Evolutionary conservation across 2,797 vertebrate species (phyloP).

Genomic region (Phrynocephalus vlangalii): DNA sequence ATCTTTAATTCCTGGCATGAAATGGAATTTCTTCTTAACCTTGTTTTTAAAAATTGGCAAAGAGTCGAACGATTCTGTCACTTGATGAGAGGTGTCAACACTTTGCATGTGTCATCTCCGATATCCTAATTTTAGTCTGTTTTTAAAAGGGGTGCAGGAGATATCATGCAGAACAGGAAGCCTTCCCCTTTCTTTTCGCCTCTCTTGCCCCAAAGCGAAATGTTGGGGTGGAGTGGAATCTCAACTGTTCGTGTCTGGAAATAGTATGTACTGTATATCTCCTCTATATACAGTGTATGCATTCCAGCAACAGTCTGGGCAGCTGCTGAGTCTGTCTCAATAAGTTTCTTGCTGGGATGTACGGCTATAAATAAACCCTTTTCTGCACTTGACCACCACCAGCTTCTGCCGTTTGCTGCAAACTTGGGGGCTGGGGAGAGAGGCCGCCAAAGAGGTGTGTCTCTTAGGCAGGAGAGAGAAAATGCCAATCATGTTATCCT

Average conservation of each 20-base stretch:
- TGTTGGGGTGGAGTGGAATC: neutral
- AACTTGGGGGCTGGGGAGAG: neutral
- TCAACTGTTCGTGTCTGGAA: constrained; percentile 28
- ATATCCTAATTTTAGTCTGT: neutral
- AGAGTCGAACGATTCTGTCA: neutral
- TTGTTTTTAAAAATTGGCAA: neutral
- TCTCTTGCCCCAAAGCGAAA: neutral
- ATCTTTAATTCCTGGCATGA: neutral
- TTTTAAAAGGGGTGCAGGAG: neutral
- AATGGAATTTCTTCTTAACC: neutral
- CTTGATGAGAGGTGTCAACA: neutral
- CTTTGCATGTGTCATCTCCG: neutral
- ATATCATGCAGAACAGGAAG: neutral
- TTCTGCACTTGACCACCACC: constrained; percentile 14
- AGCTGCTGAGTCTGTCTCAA: constrained; percentile 26
- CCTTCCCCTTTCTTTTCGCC: neutral
- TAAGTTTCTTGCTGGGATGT: neutral
- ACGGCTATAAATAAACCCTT: constrained; percentile 38
- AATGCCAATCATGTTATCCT: neutral
- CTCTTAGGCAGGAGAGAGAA: neutral
- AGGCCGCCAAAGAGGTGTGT: neutral
- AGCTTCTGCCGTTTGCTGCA: constrained; percentile 3
- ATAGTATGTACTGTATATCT: constrained; percentile 29
- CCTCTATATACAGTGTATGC: constrained; percentile 23
- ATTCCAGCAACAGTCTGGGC: constrained; percentile 32